Evolutionary conservation across 2,113 vertebrate species (phyloP), one percentile per base, ranked within the genome.

Genomic region (Numida meleagris): DNA sequence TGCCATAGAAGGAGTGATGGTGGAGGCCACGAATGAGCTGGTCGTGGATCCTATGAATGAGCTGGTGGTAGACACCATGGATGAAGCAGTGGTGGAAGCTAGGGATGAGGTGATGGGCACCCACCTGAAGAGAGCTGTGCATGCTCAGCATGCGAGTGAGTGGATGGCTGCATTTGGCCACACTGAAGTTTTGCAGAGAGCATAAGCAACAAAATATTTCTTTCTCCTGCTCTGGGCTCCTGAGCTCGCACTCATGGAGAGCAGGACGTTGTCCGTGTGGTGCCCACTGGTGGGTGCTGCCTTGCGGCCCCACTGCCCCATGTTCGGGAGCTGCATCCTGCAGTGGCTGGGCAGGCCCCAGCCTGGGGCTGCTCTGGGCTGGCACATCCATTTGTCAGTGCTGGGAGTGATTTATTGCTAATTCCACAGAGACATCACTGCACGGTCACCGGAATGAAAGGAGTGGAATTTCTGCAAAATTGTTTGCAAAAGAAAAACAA

Each of bases 141-240:
- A 20, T 27, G 23, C 25, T 19, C 45, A 15, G 10, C 1, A 17
- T 16, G 29, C 1, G 24, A 50, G 48, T 50, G 2, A 21, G 9
- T 31, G 42, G 36, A 4, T 1, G 51, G n/a, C n/a, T 51, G 33
- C 0, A 1, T 24, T 21, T 24, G 38, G 5, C 51, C 45, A 10
- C 46, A 48, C 14, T 3, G 10, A 42, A 10, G 11, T 0, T 12
- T 17, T 29, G 31, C 61, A 67, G 70, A 74, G n/a, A 21, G 25
- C 0, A 7, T 9, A 19, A 2, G 5, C 0, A 1, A 40, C 33
- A 33, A 38, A 42, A 42, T 3, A 6, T 6, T 25, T 27, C 31
- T 14, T 27, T 34, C 40, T n/a, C n/a, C 24, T 6, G 12, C 20
- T 14, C 68, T 29, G 24, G 2, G 9, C 38, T 24, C 43, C 20